These are phyloP conservation scores for Limenitis camilla DNA, from an alignment of 2,888 invertebrate species.

Conservation along the genomic window DNA sequence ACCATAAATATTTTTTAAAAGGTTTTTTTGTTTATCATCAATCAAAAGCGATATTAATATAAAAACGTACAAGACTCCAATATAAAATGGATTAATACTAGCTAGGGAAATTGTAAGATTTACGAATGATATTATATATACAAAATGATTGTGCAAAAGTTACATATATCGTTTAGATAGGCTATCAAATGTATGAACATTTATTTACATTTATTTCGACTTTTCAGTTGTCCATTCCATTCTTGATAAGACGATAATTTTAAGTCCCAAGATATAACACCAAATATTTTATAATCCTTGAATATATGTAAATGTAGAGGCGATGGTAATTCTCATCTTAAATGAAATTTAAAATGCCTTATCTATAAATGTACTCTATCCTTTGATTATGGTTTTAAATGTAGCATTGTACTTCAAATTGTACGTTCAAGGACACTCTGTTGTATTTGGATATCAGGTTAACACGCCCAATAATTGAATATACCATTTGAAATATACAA, in stretches of 20 bases:
- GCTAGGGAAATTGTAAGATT: slow-evolving; percentile 62
- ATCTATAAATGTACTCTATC: slow-evolving; percentile 27
- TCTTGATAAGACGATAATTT: slow-evolving; percentile 42
- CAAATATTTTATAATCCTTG: slow-evolving; percentile 48
- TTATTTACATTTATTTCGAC: slow-evolving; percentile 25
- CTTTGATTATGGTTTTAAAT: slow-evolving; percentile 23
- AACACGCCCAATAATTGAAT: too few relatives aligned
- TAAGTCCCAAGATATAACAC: slow-evolving; percentile 59
- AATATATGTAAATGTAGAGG: slow-evolving; percentile 37
- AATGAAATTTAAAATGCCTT: slow-evolving; percentile 36
- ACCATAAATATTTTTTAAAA: neutral
- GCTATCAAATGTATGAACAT: slow-evolving; percentile 49
- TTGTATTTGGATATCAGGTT: neutral
- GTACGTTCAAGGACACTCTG: slow-evolving; percentile 26
- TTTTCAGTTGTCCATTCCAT: slow-evolving; percentile 38
- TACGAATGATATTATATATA: slow-evolving; percentile 56
- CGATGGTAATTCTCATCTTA: slow-evolving; percentile 29
- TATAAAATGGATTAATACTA: slow-evolving; percentile 46
- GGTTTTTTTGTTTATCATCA: neutral
- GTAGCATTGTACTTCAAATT: slow-evolving; percentile 39
- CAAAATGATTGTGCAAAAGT: slow-evolving; percentile 45
- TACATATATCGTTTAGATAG: slow-evolving; percentile 58
- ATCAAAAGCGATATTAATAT: neutral
- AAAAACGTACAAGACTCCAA: slow-evolving; percentile 28
- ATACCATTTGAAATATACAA: slow-evolving; percentile 37